These are phyloP conservation scores for Percopsis omiscomaycus DNA, from an alignment of 2,797 vertebrate species.

Conservation along the genomic window DNA sequence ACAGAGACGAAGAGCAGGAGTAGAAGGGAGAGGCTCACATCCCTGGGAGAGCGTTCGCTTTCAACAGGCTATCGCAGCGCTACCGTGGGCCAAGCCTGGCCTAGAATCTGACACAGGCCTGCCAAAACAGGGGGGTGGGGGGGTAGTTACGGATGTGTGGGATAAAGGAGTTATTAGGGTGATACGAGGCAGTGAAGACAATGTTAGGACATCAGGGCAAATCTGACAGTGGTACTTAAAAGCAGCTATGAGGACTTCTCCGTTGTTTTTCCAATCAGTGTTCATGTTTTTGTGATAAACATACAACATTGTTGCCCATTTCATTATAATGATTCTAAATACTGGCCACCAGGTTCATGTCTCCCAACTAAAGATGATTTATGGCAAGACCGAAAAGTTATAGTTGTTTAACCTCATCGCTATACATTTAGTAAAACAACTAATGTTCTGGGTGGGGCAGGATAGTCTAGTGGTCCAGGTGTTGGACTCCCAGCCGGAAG, in stretches of 20 bases:
- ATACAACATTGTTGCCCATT: too few relatives aligned
- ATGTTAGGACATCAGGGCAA: conserved; percentile 71
- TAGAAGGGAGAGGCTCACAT: conserved; percentile 40
- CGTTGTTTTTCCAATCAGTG: too few relatives aligned
- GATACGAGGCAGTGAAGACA: conserved; percentile 63
- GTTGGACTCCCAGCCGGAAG: too few relatives aligned
- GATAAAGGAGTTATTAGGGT: conserved; percentile 67
- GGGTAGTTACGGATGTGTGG: conserved; percentile 25
- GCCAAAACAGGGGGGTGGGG: conserved; percentile 16
- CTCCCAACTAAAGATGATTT: too few relatives aligned
- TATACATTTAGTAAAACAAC: too few relatives aligned
- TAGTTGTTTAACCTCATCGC: too few relatives aligned
- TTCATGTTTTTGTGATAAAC: too few relatives aligned
- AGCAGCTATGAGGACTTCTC: conserved; percentile 4
- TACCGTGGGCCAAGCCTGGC: conserved; percentile 47
- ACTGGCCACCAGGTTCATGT: too few relatives aligned
- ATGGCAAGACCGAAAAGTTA: too few relatives aligned
- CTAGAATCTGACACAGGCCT: conserved; percentile 52
- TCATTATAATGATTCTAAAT: too few relatives aligned
- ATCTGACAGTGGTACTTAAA: conserved; percentile 69
- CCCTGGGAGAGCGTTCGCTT: conserved; percentile 56
- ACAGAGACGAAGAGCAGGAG: conserved; percentile 6
- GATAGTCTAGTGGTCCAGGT: too few relatives aligned
- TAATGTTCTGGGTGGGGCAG: too few relatives aligned
- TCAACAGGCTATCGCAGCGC: conserved; percentile 63